These are phyloP conservation scores for Perdita meconis DNA, from an alignment of 2,888 invertebrate genomes.

Conservation along the genomic window DNA sequence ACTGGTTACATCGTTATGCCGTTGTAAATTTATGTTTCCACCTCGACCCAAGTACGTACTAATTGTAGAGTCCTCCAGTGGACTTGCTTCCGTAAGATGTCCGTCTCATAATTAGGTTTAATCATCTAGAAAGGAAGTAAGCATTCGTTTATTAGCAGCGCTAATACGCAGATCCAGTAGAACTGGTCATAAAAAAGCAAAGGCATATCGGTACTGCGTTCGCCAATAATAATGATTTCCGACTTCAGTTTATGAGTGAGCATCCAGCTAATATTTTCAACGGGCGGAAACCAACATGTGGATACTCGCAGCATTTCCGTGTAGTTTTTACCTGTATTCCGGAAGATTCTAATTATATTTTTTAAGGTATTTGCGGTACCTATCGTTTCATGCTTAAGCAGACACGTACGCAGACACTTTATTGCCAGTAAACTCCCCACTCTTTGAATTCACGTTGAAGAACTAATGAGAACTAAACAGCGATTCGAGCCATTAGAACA, in stretches of 20 bases:
- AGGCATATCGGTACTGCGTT: conserved; percentile 13
- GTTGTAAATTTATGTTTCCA: neutral
- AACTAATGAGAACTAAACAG: too few species aligned
- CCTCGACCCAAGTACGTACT: conserved; percentile 7
- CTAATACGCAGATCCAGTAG: neutral
- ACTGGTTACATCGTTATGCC: neutral
- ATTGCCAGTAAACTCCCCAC: too few species aligned
- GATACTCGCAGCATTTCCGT: conserved; percentile 4
- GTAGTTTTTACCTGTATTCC: neutral
- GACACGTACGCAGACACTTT: too few species aligned
- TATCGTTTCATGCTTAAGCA: neutral
- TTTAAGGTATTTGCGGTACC: neutral
- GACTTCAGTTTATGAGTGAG: conserved; percentile 23
- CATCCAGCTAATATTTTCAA: conserved; percentile 17
- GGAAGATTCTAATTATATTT: conserved; percentile 16
- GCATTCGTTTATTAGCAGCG: conserved; percentile 19
- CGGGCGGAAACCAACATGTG: conserved; percentile 26
- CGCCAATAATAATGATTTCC: conserved; percentile 42
- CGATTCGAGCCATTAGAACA: too few species aligned
- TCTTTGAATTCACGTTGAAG: too few species aligned
- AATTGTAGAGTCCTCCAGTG: neutral
- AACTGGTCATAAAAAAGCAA: conserved; percentile 16
- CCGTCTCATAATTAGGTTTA: conserved; percentile 5
- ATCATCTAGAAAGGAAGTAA: conserved; percentile 33
- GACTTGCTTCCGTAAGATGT: neutral